A percentile compares a stretch with the other conserved stretches of the same genome.
phyloP scores from a whole-genome alignment of 2,797 vertebrate genomes.

The Alauda arvensis region DNA sequence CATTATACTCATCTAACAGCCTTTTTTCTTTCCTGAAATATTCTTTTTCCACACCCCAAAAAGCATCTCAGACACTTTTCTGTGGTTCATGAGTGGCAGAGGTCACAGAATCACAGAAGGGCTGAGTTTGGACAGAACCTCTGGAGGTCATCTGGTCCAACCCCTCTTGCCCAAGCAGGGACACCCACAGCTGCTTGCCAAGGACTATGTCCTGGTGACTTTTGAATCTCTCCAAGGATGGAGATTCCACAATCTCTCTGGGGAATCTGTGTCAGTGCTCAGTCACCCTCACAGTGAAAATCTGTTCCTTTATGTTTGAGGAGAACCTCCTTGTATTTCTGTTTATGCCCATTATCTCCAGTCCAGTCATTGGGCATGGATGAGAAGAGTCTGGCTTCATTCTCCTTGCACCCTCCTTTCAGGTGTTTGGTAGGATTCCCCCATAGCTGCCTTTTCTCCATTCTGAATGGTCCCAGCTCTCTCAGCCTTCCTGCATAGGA shows the following conservation, averaged over 20 bases:
- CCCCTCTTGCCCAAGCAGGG: neutral
- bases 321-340: neutral
- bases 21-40: neutral
- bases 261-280: neutral
- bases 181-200: neutral
- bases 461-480: neutral
- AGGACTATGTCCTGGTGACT: neutral
- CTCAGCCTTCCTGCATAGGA: neutral
- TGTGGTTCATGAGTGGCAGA: neutral
- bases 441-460: neutral
- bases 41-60: neutral
- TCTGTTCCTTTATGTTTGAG: neutral
- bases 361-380: neutral
- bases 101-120: neutral
- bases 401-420: neutral
- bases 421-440: neutral
- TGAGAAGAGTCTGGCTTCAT: neutral
- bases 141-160: neutral
- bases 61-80: neutral
- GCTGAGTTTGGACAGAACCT: neutral
- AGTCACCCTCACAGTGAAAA: neutral
- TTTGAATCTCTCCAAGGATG: neutral
- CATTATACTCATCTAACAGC: neutral
- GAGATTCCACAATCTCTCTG: neutral
- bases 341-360: neutral